Evolutionary conservation across 92 coral and sea anemone species (phyloP), one percentile per base, ranked within the genome.

Genomic region (Plumapathes pennacea): DNA sequence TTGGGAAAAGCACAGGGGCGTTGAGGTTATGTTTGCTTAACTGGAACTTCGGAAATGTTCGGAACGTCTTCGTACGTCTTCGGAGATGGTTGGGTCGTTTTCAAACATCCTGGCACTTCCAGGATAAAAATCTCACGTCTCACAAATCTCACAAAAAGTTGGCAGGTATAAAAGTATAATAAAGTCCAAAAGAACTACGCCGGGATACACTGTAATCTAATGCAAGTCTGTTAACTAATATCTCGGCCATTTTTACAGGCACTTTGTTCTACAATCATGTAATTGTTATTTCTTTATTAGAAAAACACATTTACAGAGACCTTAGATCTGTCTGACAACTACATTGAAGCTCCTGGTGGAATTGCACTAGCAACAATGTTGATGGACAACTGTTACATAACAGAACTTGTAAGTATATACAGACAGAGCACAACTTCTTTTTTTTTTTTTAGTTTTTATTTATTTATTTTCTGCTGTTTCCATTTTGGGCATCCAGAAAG

Each of bases 231-330:
- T n/a, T n/a, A n/a, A n/a, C n/a, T n/a, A n/a, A n/a, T n/a, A n/a
- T n/a, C n/a, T n/a, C n/a, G n/a, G n/a, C 29, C 7, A 8, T 21
- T 27, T 7, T 18, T 21, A 50, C 14, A 31, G 8, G 14, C 14
- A 15, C 52, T 12, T 3, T n/a, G 15, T 12, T 23, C 22, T 24
- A 25, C 28, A 4, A 17, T 38, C 20, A 19, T 49, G 38, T 25
- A 6, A 32, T 8, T 26, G 25, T 24, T 38, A 26, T 43, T 14
- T 74, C 19, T 32, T 18, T 69, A 25, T 9, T 38, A 91, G 97
- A 91, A 83, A 88, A 91, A 91, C 38, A 81, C 95, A 3, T 91
- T 74, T 62, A 89, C 85, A 21, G 97, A 91, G 42, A 85, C 62
- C 34, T 32, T 91, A 62, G 96, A 91, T 61, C 37, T 91, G 64